Conservation (phyloP, 2,797 vertebrate species). For the Takifugu rubripes region DNA sequence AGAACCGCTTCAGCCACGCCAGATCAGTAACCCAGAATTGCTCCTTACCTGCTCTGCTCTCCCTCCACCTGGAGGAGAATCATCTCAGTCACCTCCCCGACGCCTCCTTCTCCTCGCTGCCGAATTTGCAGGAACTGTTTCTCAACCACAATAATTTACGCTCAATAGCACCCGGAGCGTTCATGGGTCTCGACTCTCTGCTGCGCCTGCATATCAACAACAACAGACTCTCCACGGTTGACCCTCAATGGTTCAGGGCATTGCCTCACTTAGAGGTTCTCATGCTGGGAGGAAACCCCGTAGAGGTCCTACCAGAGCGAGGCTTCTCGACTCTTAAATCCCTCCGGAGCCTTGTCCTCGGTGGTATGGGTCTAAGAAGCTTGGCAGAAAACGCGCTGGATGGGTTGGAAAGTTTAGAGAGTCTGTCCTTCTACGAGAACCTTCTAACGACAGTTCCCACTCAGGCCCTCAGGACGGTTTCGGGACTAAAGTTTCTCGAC, state of each 20-base stretch:
- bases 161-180: constrained; percentile 84
- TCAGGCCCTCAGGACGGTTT: constrained; percentile 84
- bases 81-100: constrained; percentile 84
- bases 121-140: constrained; percentile 92
- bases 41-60: constrained; percentile 83
- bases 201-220: constrained; percentile 95
- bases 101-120: constrained; percentile 82
- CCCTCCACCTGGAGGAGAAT: constrained; percentile 95
- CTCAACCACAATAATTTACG: constrained; percentile 93
- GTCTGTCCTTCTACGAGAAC: constrained; percentile 97
- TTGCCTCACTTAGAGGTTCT: constrained; percentile 90
- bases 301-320: constrained; percentile 84
- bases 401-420: constrained; percentile 87
- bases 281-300: constrained; percentile 95
- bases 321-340: constrained; percentile 87
- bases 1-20: constrained; percentile 86
- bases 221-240: constrained; percentile 84
- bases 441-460: constrained; percentile 84
- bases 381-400: constrained; percentile 87
- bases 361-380: constrained; percentile 87
- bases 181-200: constrained; percentile 81
- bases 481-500: constrained; percentile 92
- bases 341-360: constrained; percentile 90
- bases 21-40: constrained; percentile 73
- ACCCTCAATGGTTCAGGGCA: constrained; percentile 87